Percentiles rank a stretch among this genome's conserved stretches.
These are phyloP conservation scores for Notoglanidium macrostoma DNA, from an alignment of 2,797 vertebrate genomes.

Conservation along the genomic window DNA sequence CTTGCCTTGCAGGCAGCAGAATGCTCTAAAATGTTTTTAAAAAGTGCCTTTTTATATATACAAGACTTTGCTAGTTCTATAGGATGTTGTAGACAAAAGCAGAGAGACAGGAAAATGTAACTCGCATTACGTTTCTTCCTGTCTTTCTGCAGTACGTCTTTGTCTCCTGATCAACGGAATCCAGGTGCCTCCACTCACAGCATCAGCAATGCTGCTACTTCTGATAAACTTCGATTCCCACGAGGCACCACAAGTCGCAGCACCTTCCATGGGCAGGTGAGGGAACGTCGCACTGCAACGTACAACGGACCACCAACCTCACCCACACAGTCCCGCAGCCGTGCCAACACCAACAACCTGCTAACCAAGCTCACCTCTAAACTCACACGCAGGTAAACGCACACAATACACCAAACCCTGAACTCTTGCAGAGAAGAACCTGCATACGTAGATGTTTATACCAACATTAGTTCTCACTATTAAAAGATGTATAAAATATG, in stretches of 20 bases:
- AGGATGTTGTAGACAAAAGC: neutral
- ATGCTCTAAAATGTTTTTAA: neutral
- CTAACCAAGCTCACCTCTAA: constrained; percentile 98
- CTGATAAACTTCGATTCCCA: constrained; percentile 93
- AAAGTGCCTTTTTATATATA: neutral
- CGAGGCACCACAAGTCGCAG: constrained; percentile 91
- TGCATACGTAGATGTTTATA: neutral
- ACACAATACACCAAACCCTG: neutral
- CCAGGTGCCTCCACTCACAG: constrained; percentile 96
- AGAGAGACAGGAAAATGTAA: neutral
- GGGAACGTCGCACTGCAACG: constrained; percentile 92
- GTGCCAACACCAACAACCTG: constrained; percentile 90
- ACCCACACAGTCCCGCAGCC: constrained; percentile 91
- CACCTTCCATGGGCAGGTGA: constrained; percentile 94
- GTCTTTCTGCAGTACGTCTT: constrained; percentile 68
- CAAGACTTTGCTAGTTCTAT: neutral
- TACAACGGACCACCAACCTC: constrained; percentile 97
- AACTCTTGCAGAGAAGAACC: neutral
- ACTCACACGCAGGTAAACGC: constrained; percentile 91
- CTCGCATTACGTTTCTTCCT: neutral
- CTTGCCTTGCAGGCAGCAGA: neutral
- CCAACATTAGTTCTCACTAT: neutral
- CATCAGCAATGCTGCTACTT: constrained; percentile 87
- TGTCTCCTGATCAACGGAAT: constrained; percentile 85
- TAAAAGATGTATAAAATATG: neutral